Percentiles rank a stretch among this genome's conserved stretches.
These are phyloP conservation scores for Bicyclus anynana DNA, from an alignment of 1,140 invertebrate genomes.

Conservation along the genomic window DNA sequence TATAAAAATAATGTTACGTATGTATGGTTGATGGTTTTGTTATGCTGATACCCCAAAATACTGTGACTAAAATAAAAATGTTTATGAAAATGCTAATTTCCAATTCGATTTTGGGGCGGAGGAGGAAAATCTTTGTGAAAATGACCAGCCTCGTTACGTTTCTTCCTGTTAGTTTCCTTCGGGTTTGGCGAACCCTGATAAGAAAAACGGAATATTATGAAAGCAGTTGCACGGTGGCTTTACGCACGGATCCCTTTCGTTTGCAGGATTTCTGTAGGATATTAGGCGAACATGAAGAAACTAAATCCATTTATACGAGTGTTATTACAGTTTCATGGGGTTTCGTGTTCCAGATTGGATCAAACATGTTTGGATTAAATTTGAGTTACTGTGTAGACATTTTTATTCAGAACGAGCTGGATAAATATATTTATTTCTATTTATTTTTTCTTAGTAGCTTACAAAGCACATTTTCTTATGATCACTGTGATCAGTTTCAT, in stretches of 20 bases:
- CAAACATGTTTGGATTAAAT: no score
- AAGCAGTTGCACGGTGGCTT: background rate
- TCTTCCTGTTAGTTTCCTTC: background rate
- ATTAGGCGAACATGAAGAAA: background rate
- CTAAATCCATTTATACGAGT: background rate
- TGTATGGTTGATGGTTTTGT: no score
- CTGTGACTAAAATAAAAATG: no score
- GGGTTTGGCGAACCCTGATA: background rate
- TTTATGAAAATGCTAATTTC: no score
- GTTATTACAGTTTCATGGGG: background rate
- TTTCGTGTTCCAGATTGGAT: background rate
- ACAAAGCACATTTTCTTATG: no score
- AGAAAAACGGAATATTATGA: background rate
- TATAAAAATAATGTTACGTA: no score
- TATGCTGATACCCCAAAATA: no score
- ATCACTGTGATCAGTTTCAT: no score
- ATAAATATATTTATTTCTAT: no score
- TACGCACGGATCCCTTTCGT: background rate
- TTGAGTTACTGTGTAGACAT: no score
- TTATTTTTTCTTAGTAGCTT: no score
- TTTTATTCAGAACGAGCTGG: no score
- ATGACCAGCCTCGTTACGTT: background rate
- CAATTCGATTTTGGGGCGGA: background rate
- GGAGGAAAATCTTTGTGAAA: background rate
- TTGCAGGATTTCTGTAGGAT: background rate